Conservation (phyloP, 2,888 invertebrate genomes). For the Dichetophora obliterata region DNA sequence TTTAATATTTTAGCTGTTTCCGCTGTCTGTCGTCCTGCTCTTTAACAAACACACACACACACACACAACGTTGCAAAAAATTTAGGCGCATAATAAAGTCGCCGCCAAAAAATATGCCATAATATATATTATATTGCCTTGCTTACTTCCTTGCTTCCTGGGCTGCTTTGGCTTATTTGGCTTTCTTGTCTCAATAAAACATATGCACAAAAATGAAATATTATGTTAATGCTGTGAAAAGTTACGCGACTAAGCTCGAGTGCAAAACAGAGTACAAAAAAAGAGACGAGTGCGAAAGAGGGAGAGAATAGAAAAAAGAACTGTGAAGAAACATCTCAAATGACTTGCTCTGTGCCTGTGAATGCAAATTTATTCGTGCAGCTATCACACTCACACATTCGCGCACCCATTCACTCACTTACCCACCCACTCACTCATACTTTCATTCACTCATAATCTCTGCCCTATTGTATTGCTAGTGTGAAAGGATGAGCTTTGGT, state of each 20-base stretch:
- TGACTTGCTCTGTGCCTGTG: no score
- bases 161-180: not conserved
- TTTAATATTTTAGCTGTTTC: not conserved
- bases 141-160: no score
- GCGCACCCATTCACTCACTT: no score
- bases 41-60: not conserved
- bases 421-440: no score
- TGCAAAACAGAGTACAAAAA: constrained; percentile 8
- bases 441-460: no score
- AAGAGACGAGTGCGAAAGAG: not conserved
- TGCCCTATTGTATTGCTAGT: no score
- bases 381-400: no score
- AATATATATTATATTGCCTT: constrained; percentile 25
- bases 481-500: not conserved
- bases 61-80: not conserved
- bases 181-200: not conserved
- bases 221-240: constrained; percentile 34
- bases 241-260: not conserved
- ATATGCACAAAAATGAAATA: constrained; percentile 34
- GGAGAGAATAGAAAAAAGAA: not conserved
- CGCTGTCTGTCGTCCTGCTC: not conserved
- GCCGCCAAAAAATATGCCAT: constrained; percentile 38
- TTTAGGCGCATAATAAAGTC: constrained; percentile 14
- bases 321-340: not conserved
- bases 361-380: no score